Evolutionary conservation across 2,888 invertebrate genomes (phyloP), one percentile per base, ranked within the genome.

Genomic region (Agrochola macilenta): DNA sequence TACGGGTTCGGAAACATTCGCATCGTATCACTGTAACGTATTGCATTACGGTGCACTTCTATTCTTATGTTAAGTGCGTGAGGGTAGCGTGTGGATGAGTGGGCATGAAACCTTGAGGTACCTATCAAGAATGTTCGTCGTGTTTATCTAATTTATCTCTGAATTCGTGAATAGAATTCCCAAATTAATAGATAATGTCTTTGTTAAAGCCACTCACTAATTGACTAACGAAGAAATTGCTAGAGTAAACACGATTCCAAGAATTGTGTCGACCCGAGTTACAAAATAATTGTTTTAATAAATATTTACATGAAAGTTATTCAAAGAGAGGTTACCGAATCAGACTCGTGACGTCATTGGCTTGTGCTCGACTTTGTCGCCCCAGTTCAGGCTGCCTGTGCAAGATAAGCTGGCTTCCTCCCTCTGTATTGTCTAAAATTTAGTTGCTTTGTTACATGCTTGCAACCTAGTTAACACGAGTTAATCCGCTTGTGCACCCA

Each of bases 361-460:
- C 58, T 72, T 82, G 60, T 75, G 74, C 79, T 77, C 71, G 79
- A 82, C 86, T 87, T 79, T 78, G 86, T 81, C 84, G 89, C 86
- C 81, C 87, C 86, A 87, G 90, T 89, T 88, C 81, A 85, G 83
- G 79, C 93, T 94, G 94, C 81, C 88, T 89, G 88, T 87, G 90
- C 87, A 85, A 91, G 95, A 95, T 95, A 94, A 95, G 92, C 92
- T 89, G 86, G 90, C 91, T 92, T 89, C 88, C 92, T 90, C 88
- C 76, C 81, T 85, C 83, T 87, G 87, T 89, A 93, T 93, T 94
- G 93, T 93, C 91, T 92, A 76, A 90, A 92, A 91, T 92, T 90
- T 89, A 88, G 91, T 87, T 89, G 88, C 90, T 92, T 91, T 92
- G 92, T 91, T 85, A 90, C 84, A 89, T 83, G 83, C 85, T 86